Evolutionary conservation across 2,113 vertebrate genomes (phyloP), one percentile per base, ranked within the genome.

Genomic region (Heteronetta atricapilla): DNA sequence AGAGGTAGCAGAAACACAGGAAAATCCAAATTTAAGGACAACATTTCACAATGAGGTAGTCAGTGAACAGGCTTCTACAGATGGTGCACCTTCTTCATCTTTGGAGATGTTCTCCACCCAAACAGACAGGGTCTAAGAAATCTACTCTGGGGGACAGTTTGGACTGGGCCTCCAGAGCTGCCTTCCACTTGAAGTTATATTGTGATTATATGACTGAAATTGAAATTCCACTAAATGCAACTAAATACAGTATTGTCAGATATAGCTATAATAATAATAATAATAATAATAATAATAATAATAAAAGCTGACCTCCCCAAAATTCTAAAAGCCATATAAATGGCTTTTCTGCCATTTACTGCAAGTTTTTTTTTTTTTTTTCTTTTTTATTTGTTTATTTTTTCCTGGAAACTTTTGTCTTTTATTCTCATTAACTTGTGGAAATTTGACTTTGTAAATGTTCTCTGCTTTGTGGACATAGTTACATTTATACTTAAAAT

Each of bases 291-390:
- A 44, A 7, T 12, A 40, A n/a, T n/a, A 40, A 40, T 12, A 12
- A 1, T n/a, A 1, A 70, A n/a, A 34, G 7, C 19, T 48, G 28
- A 52, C 3, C 1, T 73, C 28, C 8, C 15, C 11, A 44, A 58
- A 84, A 72, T 36, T 72, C 23, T 58, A 31, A 56, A 56, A 38
- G 16, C 3, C 18, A 23, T 38, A 58, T 58, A n/a, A 42, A 50
- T 7, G 28, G 9, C n/a, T n/a, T n/a, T n/a, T n/a, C n/a, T n/a
- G n/a, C n/a, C 21, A n/a, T 6, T 10, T 31, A 19, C 40, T 42
- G 11, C 7, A 56, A 77, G 48, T 3, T 2, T 7, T 36, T 69
- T 80, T 55, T 69, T 20, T 44, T 44, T 4, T 69, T 80, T 55
- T 69, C 17, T 44, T 44, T 4, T 44, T 38, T 44, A 6, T 44